Evolutionary conservation across 92 coral and sea anemone species (phyloP), one percentile per base, ranked within the genome.

Genomic region (Epizoanthus scotinus): DNA sequence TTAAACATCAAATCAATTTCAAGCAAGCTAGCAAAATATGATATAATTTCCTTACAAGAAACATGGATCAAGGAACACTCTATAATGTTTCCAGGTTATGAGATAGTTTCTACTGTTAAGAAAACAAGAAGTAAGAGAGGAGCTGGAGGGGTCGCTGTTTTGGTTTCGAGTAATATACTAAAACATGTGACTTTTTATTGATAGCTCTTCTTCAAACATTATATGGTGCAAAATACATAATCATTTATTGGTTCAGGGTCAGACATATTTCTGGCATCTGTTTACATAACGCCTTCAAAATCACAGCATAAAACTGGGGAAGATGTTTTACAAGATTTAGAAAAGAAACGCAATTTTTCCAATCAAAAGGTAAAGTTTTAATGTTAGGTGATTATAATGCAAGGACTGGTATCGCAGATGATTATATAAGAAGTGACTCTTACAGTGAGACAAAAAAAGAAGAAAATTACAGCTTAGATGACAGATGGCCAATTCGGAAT

Each of bases 301-400:
- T 55, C 60, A 8, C n/a, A 55, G n/a, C 21, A 13, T 14, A 55
- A 55, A 55, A 18, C 20, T 55, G 19, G 60, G 60, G 60, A 55
- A 55, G 19, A 0, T 12, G 20, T 55, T 55, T 55, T 55, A 21
- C 60, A 55, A 21, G 60, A 6, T 3, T 14, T 55, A 3, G n/a
- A 55, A 55, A 55, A 55, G 20, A 15, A 55, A 31, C 36, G 36
- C 36, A 4, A 31, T 31, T 1, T 31, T 31, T 31, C 36, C 36
- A 31, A 31, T 31, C 36, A 31, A 57, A 50, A 25, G 63, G 63
- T 42, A 18, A 73, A 73, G 42, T 73, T 10, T 3, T 54, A 26
- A 9, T 73, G 24, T 15, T 73, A 4, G 64, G 65, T 24, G 79
- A 72, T 26, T 72, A 47, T 34, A 72, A 72, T 53, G 78, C 78